Evolutionary conservation across 30 jellyfish, hydroid and myxozoan genomes (phyloP).

Genomic region (Clytia hemisphaerica): DNA sequence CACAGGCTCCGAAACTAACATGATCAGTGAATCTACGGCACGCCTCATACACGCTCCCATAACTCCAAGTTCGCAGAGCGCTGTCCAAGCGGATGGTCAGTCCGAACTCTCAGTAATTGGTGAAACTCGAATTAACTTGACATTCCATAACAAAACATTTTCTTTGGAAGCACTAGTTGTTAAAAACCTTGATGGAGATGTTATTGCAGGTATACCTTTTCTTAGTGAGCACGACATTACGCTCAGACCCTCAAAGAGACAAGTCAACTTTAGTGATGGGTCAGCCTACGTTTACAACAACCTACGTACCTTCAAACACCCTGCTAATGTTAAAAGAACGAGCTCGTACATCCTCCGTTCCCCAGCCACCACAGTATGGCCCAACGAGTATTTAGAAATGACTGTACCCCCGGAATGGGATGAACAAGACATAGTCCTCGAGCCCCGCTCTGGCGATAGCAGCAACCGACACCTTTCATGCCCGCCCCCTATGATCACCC

Average conservation of each 20-base stretch:
- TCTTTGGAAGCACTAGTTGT: constrained; percentile 1
- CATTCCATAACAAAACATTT: neutral
- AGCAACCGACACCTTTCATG: neutral
- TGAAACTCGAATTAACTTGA: neutral
- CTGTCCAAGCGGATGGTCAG: constrained; percentile 29
- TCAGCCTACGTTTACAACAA: constrained; percentile 4
- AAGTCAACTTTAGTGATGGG: neutral
- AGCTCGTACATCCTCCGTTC: neutral
- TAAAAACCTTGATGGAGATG: neutral
- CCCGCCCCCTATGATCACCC: neutral
- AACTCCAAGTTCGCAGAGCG: constrained; percentile 6
- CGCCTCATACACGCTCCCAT: neutral
- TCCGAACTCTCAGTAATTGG: constrained; percentile 7
- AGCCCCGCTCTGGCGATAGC: neutral
- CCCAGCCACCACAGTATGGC: neutral
- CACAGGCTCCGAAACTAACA: neutral
- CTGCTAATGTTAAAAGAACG: neutral
- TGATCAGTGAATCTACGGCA: neutral
- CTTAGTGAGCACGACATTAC: neutral
- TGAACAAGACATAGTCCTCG: neutral
- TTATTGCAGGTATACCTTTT: constrained; percentile 1
- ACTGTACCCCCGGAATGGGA: neutral
- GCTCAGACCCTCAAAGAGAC: neutral
- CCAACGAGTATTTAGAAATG: neutral
- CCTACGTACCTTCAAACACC: neutral